Conservation (phyloP, 2,113 vertebrate genomes). For the Gymnarchus niloticus region DNA sequence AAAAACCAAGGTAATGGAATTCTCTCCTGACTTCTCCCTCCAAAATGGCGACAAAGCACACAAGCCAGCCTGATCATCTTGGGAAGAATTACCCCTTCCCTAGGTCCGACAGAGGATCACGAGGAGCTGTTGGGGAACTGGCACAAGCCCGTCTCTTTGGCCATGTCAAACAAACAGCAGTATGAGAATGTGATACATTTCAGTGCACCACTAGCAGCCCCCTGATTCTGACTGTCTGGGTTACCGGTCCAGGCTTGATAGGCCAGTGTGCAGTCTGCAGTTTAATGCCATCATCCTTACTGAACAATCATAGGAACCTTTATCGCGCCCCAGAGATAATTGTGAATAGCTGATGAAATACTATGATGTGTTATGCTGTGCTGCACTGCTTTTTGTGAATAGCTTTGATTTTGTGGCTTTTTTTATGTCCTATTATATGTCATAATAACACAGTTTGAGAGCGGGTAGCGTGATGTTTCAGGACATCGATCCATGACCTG, state of each 20-base stretch:
- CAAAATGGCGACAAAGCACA: background rate
- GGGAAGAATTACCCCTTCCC: background rate
- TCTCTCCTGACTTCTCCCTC: conserved; percentile 12
- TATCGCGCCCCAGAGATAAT: background rate
- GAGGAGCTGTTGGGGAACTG: background rate
- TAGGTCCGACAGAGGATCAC: background rate
- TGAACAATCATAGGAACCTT: background rate
- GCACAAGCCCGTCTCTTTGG: conserved; percentile 38
- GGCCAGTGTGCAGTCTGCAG: conserved; percentile 40
- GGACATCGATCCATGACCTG: background rate
- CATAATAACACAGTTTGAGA: no score
- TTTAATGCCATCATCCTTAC: conserved; percentile 22
- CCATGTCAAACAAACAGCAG: conserved; percentile 31
- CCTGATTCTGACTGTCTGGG: background rate
- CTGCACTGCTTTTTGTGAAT: background rate
- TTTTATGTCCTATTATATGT: background rate
- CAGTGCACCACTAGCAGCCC: background rate
- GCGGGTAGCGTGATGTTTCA: background rate
- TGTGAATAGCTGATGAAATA: background rate
- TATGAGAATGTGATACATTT: background rate
- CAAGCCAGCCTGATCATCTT: background rate
- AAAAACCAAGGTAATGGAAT: conserved; percentile 42
- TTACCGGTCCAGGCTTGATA: conserved; percentile 26
- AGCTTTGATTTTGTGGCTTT: background rate
- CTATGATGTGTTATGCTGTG: background rate